Base-by-base conservation (phyloP, 2,113 vertebrate genomes). In the Corythaixoides concolor region DNA sequence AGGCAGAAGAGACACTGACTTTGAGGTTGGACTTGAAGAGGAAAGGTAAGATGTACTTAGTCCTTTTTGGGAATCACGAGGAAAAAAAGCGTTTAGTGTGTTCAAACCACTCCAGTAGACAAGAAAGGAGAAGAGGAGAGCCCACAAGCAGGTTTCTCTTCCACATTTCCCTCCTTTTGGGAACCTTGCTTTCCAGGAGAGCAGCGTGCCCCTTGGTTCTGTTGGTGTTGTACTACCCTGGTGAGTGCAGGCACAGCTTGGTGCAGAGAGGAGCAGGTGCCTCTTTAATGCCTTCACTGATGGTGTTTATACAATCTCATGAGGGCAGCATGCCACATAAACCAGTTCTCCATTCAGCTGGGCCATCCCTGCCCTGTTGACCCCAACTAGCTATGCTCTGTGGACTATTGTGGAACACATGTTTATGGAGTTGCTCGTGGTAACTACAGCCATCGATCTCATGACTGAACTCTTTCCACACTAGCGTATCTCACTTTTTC, bases 181-280 rank as follows among this genome's bases (percentile, higher is more conserved):
- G 32, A 75, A 6, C 17, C 30, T 68, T 56, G 22, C 14, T 83
- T 80, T 15, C 24, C 39, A 49, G 53, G 13, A 75, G 5, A 39
- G 19, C 23, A 37, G 15, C 1, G 7, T 5, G 8, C n/a, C 45
- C 0, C 1, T 49, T 2, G 4, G 5, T 67, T 62, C 35, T 89
- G 37, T 18, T 0, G 0, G 18, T 3, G 2, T 6, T 89, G 43
- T 41, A 30, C 37, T n/a, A 62, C 4, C 8, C 64, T 10, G 14
- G 37, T 80, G 72, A 63, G 18, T 3, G 1, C 28, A 67, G 43
- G n/a, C 23, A 75, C 1, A 12, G 23, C 37, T 28, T 59, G 28
- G 33, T 59, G 62, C 39, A 41, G 39, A 0, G 0, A 33, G 20
- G 33, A 27, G 27, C 17, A 27, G 22, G 16, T 43, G 76, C 24